A percentile compares a stretch with the other conserved stretches of the same genome.
phyloP scores from a whole-genome alignment of 2,888 invertebrate species.

The Caenorhabditis wallacei region DNA sequence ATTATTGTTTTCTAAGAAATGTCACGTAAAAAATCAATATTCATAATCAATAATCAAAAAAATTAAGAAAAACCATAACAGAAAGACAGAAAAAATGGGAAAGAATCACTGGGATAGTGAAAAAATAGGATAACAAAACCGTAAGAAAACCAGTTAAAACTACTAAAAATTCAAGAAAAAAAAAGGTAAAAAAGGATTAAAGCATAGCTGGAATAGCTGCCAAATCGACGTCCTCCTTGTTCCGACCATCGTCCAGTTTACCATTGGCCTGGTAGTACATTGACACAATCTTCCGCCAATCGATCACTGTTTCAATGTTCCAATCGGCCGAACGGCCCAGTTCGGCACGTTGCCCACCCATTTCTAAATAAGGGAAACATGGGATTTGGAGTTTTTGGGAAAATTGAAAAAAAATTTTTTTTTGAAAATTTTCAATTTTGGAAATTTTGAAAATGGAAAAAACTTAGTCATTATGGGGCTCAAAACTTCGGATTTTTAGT shows the following conservation, averaged over 20 bases:
- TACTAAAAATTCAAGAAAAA: neutral
- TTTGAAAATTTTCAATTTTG: too few species aligned
- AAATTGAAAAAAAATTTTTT: too few species aligned
- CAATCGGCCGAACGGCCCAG: slow-evolving; percentile 68
- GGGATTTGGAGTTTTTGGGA: neutral
- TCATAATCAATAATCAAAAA: neutral
- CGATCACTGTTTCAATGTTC: slow-evolving; percentile 77
- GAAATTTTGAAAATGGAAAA: too few species aligned
- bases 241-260: slow-evolving; percentile 54
- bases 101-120: slow-evolving; percentile 28
- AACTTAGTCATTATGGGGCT: too few species aligned
- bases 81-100: slow-evolving; percentile 40
- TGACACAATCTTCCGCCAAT: slow-evolving; percentile 82
- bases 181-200: neutral
- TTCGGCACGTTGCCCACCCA: slow-evolving; percentile 64
- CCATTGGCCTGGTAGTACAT: slow-evolving; percentile 79
- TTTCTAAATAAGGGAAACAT: slow-evolving; percentile 17
- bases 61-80: slow-evolving; percentile 23
- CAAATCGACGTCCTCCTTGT: slow-evolving; percentile 20
- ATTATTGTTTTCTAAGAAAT: neutral
- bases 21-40: neutral
- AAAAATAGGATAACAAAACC: slow-evolving; percentile 17
- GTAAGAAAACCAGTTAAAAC: slow-evolving; percentile 24
- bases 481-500: too few species aligned
- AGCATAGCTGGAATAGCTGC: slow-evolving; percentile 4